Base-by-base conservation (phyloP, 2,888 invertebrate genomes). In the Tetramorium bicarinatum region DNA sequence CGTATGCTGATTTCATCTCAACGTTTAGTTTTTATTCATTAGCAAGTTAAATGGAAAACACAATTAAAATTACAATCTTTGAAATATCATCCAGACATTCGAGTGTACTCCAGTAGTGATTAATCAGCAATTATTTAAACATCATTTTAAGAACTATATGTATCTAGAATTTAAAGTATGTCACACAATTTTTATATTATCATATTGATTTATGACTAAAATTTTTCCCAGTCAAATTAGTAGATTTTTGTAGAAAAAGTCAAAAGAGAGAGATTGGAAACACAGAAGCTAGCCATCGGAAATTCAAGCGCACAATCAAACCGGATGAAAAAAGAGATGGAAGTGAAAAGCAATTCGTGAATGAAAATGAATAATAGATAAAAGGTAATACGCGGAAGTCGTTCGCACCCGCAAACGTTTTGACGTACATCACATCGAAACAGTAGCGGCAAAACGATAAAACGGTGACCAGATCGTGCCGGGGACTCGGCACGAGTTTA, bases 391-490 rank as follows among this genome's bases (percentile, higher is more conserved):
- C 38, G 29, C 13, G 44, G 34, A 76, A 76, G 62, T 38, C 77
- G 41, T 66, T 47, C 11, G 41, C 59, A 25, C 29, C 61, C 64
- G 38, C 41, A 69, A 85, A 81, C 66, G 82, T 75, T 75, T 76
- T 61, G 67, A 74, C 62, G 82, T 82, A 77, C 80, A 59, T 84
- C 80, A 69, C 72, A 52, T 29, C 52, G 84, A 66, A 74, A 47
- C 74, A 29, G 44, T 82, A 82, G 72, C 71, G 67, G 75, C 64
- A 29, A 75, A 66, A 56, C 66, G 59, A 15, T 72, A 21, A 67
- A 77, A 66, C 61, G 52, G 72, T 75, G 72, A 66, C 29, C 62
- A 21, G 29, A 49, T 25, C 75, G 44, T 38, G 44, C 44, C 44
- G 25, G 18, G 34, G 25, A 67, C 44, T 47, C 71, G 44, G 56